Evolutionary conservation across 2,113 vertebrate genomes (phyloP).

Genomic region (Oncorhynchus keta): DNA sequence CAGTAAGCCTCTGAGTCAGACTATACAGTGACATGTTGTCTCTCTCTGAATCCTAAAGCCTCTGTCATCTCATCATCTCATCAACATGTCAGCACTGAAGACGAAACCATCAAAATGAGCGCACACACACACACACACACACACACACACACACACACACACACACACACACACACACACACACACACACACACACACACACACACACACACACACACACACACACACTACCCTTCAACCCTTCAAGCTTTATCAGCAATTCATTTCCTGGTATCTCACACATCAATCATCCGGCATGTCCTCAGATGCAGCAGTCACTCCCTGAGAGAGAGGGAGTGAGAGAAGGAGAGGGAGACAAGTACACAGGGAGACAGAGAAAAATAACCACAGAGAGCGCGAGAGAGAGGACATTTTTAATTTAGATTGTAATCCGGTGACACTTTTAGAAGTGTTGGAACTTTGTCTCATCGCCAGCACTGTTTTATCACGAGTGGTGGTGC

Average conservation of each 20-base stretch:
- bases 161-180: conserved; percentile 7
- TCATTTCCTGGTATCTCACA: conserved; percentile 66
- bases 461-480: conserved; percentile 41
- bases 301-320: conserved; percentile 52
- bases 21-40: no score
- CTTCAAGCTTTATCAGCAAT: conserved; percentile 68
- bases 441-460: conserved; percentile 54
- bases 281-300: conserved; percentile 65
- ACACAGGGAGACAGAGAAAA: neutral
- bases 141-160: conserved; percentile 16
- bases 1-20: no score
- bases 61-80: neutral
- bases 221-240: conserved; percentile 32
- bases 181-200: neutral
- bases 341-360: conserved; percentile 25
- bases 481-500: conserved; percentile 36
- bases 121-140: conserved; percentile 13
- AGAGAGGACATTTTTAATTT: conserved; percentile 58
- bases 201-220: conserved; percentile 18
- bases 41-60: neutral
- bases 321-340: conserved; percentile 45
- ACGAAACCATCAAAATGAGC: no score
- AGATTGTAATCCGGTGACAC: conserved; percentile 60
- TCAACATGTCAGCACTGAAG: neutral
- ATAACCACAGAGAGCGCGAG: neutral